These are phyloP conservation scores for Oxyruncus cristatus DNA, from an alignment of 2,113 vertebrate species.

Conservation along the genomic window DNA sequence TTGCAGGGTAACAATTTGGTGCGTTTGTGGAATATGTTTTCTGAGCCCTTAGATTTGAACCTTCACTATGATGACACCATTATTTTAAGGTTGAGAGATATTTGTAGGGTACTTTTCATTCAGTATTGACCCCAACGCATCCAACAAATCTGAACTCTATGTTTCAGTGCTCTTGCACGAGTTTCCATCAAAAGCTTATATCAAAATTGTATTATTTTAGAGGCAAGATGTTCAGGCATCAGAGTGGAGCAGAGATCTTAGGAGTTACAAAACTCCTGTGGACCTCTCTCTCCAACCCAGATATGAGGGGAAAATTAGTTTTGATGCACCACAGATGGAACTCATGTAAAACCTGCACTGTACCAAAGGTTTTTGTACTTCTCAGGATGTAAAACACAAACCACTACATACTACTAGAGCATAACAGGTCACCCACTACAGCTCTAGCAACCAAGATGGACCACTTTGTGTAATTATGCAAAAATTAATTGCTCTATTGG, in stretches of 20 bases:
- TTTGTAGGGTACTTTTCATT: background rate
- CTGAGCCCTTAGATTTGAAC: background rate
- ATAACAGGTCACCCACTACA: background rate
- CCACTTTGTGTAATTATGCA: background rate
- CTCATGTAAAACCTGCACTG: background rate
- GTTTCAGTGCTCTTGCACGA: background rate
- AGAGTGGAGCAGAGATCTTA: background rate
- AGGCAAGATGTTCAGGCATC: background rate
- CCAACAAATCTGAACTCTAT: background rate
- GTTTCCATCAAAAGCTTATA: background rate
- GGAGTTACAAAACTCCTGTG: background rate
- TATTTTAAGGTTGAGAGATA: background rate
- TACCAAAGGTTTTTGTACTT: background rate
- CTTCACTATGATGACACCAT: rapidly evolving
- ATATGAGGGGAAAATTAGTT: background rate
- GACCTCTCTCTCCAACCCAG: background rate
- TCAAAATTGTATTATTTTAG: background rate
- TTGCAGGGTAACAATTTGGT: background rate
- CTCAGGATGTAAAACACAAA: background rate
- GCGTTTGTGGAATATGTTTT: background rate
- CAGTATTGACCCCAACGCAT: background rate
- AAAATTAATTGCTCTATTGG: background rate
- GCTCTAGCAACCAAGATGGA: background rate
- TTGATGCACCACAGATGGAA: background rate
- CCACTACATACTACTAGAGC: background rate